Percentiles rank a stretch among this genome's conserved stretches.
Evolutionary conservation across 2,888 invertebrate genomes (phyloP).

Genomic region (Neuroscelio doddi): DNA sequence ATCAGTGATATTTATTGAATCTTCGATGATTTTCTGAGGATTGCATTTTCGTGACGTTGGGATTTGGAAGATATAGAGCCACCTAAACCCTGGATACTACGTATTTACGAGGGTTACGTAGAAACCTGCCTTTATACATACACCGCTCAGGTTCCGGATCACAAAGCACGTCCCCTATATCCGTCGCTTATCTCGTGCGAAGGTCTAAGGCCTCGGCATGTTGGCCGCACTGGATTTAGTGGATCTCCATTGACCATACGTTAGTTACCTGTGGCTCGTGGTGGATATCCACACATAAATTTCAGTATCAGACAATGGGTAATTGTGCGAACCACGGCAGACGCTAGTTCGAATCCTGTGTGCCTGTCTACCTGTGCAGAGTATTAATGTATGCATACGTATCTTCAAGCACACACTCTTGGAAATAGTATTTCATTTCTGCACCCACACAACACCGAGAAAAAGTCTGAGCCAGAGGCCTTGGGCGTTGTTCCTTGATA

Average conservation of each 20-base stretch:
- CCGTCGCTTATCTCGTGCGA: conserved; percentile 63
- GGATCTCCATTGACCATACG: conserved; percentile 58
- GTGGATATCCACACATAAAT: conserved; percentile 68
- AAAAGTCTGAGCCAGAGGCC: conserved; percentile 48
- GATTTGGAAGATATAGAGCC: conserved; percentile 44
- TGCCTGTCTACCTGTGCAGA: conserved; percentile 43
- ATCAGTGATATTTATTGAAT: conserved; percentile 24
- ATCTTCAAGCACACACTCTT: conserved; percentile 26
- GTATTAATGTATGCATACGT: conserved; percentile 46
- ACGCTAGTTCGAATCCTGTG: conserved; percentile 52
- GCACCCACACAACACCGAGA: conserved; percentile 11
- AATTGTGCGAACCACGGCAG: conserved; percentile 67
- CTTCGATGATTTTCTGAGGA: conserved; percentile 27
- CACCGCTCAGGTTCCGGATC: conserved; percentile 61
- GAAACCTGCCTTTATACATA: conserved; percentile 50
- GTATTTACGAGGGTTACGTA: conserved; percentile 54
- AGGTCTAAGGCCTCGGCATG: conserved; percentile 59
- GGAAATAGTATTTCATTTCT: conserved; percentile 20
- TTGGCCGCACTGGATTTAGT: conserved; percentile 56
- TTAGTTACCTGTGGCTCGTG: conserved; percentile 64
- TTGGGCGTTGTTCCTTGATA: conserved; percentile 62
- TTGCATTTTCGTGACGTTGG: conserved; percentile 27
- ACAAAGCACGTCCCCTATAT: conserved; percentile 63
- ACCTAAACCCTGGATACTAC: conserved; percentile 39
- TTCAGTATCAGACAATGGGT: conserved; percentile 71